Base-by-base conservation (phyloP, 2,888 invertebrate genomes). In the Sphecodes monilicornis region DNA sequence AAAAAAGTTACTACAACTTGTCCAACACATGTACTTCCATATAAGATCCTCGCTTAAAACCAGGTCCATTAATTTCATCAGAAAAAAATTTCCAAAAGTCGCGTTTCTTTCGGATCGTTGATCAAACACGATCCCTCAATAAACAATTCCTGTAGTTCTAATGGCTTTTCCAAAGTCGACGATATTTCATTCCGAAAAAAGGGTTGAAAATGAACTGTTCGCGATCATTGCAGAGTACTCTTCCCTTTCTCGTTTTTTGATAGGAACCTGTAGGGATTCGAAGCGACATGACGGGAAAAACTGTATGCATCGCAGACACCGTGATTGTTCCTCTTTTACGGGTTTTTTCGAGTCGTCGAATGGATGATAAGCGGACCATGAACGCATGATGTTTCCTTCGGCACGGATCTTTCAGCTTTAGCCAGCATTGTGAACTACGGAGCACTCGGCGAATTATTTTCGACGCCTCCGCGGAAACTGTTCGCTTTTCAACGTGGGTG, bases 401-500 rank as follows among this genome's bases (percentile, higher is more conserved):
- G 26, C 43, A 41, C 57, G 26, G 41, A 36, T 36, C 16, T 16
- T 54, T 26, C 13, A 29, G 41, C 32, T 41, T 43, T 22, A 43
- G n/a, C 6, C 39, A 22, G n/a, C 41, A 43, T 68, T 26, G 29
- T 10, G 26, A 8, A 4, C 68, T 8, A 69, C 54, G 57, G 43
- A 36, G 54, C 36, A 64, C 77, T 43, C 41, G 41, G 77, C 43
- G 32, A 79, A 79, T 79, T 77, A 77, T 78, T 68, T 77, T 69
- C 68, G 29, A 18, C 76, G 18, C 29, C 32, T 29, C 32, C 64
- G 32, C 64, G n/a, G 18, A 76, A 41, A 26, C 18, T 54, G 11
- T 13, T 18, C 18, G 29, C 43, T 46, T 71, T 78, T 78, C 69
- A 78, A 16, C 46, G 70, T 22, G 8, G 50, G 70, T 64, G 78